Base-by-base conservation (phyloP, 2,888 invertebrate species). In the Oscheius myriophilus region DNA sequence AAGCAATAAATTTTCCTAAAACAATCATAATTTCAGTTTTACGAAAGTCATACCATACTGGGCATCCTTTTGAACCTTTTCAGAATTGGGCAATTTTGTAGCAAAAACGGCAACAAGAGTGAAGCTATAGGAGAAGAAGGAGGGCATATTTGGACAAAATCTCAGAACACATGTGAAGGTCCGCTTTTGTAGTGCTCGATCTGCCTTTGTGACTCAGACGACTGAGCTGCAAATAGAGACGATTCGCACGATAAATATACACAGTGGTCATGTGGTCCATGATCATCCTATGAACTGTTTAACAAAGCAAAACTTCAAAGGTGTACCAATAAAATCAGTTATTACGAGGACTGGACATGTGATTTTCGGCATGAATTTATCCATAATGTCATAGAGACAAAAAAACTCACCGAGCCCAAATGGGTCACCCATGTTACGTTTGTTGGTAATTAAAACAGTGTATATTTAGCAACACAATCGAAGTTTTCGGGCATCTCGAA, bases 1-100 rank as follows among this genome's bases (percentile, higher is more conserved):
- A 55, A 16, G 67, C 52, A 7, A 76, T 26, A 42, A 79, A 79
- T 54, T 64, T 73, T 14, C 66, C 79, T 76, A 45, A 45, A 33
- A 25, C 18, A 9, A 4, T 53, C 16, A 25, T 53, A 53, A 4
- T 6, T 9, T 26, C 18, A 7, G 55, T n/a, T n/a, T 9, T 55
- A 16, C 39, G 9, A 16, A 43, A 58, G 18, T n/a, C 12, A 4
- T 52, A 63, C 63, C 63, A 41, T 53, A 63, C 41, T 63, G 52
- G 6, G 63, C 54, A 39, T 63, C 63, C 52, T 43, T 52, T 25
- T 52, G 33, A 14, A 63, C 51, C 33, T 51, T 14, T 23, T 63
- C 63, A 23, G 42, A 42, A 9, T 63, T 63, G 2, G 61, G 61
- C 2, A 18, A 14, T 33, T 26, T 21, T 61, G 46, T 46, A 26